A percentile compares a stretch with the other conserved stretches of the same genome.
These are phyloP conservation scores for Hypolimnas misippus DNA, from an alignment of 2,888 invertebrate genomes.

Conservation along the genomic window DNA sequence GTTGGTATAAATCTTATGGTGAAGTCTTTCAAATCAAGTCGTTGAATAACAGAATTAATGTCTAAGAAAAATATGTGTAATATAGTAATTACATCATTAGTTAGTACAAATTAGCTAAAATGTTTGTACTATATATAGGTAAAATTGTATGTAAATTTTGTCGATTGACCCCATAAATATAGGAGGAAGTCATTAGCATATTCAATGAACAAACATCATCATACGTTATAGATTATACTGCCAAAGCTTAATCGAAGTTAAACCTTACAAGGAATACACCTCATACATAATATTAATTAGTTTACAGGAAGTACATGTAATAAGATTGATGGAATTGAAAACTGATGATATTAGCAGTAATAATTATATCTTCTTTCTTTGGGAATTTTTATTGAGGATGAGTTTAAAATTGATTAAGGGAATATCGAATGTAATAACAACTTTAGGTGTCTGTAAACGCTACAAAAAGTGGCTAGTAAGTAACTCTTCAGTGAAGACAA, in stretches of 20 bases:
- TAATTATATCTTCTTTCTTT: no score
- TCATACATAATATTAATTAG: slow-evolving; percentile 6
- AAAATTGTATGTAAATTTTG: slow-evolving; percentile 21
- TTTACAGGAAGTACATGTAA: no score
- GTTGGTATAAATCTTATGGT: no score
- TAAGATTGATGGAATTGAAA: no score
- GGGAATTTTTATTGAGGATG: no score
- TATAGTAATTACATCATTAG: no score
- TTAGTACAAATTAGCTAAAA: not conserved
- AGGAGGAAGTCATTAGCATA: slow-evolving; percentile 39
- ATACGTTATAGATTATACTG: slow-evolving; percentile 20
- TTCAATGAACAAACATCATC: slow-evolving; percentile 36
- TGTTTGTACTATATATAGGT: not conserved
- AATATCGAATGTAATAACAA: not conserved
- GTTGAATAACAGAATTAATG: no score
- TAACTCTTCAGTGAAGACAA: no score
- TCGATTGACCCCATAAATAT: slow-evolving; percentile 34
- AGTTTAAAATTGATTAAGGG: not conserved
- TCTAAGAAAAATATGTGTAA: no score
- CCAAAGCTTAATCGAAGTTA: slow-evolving; percentile 21
- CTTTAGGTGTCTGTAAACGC: not conserved
- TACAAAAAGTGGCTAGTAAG: no score
- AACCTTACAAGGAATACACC: slow-evolving; percentile 11
- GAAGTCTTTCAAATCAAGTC: no score
- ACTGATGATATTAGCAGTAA: no score